These are phyloP conservation scores for Lepisosteus osseus DNA, from an alignment of 2,113 vertebrate species.

Conservation along the genomic window DNA sequence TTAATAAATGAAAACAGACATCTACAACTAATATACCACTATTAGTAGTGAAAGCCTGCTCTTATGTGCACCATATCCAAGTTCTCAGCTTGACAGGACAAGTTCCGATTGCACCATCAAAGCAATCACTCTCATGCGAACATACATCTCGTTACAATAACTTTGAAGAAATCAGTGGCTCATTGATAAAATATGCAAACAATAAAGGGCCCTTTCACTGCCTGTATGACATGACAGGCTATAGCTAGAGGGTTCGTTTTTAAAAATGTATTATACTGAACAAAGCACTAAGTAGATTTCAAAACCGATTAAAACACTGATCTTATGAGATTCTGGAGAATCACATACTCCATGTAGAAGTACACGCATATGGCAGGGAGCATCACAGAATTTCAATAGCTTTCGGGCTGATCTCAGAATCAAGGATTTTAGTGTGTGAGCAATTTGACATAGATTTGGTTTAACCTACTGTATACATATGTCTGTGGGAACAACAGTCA, in stretches of 20 bases:
- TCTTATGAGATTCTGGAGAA: conserved; percentile 54
- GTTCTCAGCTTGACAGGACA: conserved; percentile 66
- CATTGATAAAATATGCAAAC: conserved; percentile 83
- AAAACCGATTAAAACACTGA: conserved; percentile 76
- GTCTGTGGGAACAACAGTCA: conserved; percentile 24
- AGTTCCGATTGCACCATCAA: conserved; percentile 75
- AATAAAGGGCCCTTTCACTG: conserved; percentile 72
- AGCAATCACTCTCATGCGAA: conserved; percentile 84
- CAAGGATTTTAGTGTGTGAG: no score
- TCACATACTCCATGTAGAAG: conserved; percentile 52
- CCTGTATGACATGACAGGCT: conserved; percentile 72
- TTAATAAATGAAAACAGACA: conserved; percentile 35
- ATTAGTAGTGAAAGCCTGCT: conserved; percentile 28
- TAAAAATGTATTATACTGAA: conserved; percentile 80
- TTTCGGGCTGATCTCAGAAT: no score
- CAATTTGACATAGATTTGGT: no score
- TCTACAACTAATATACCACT: conserved; percentile 33
- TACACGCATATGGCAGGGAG: conserved; percentile 17
- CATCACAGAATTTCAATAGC: not conserved
- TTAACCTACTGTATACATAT: conserved; percentile 15
- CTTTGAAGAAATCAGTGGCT: conserved; percentile 81
- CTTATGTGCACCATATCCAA: conserved; percentile 30
- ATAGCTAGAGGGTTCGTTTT: conserved; percentile 80
- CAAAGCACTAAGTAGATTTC: conserved; percentile 82
- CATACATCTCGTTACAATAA: conserved; percentile 78